These are phyloP conservation scores for Siderastrea siderea DNA, from an alignment of 92 coral and sea anemone genomes.

Conservation along the genomic window DNA sequence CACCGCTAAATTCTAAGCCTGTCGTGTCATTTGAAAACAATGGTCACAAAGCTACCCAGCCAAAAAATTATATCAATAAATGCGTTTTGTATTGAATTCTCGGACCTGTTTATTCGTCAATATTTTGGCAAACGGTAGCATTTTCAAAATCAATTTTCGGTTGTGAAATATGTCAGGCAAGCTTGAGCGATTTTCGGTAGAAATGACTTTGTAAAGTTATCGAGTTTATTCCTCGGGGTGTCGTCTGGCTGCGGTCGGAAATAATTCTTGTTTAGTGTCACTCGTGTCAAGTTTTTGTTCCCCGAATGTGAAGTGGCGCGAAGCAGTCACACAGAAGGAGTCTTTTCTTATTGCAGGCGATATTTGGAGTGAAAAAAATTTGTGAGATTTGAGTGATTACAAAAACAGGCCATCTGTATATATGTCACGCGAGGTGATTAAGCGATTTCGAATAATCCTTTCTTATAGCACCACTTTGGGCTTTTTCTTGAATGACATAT, in stretches of 20 bases:
- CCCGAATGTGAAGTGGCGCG: neutral
- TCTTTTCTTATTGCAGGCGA: slow-evolving; percentile 1
- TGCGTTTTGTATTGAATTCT: slow-evolving; percentile 29
- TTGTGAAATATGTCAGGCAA: neutral
- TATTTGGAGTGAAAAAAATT: neutral
- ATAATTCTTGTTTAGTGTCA: slow-evolving; percentile 27
- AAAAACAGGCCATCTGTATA: neutral
- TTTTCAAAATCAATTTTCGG: slow-evolving; percentile 2
- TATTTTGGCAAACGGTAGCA: neutral
- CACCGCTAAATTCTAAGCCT: slow-evolving; percentile 1
- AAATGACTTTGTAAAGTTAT: neutral
- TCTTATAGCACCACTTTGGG: slow-evolving; percentile 10
- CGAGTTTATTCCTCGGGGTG: slow-evolving; percentile 25
- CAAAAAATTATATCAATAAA: slow-evolving; percentile 42
- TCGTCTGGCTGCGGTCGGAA: slow-evolving; percentile 31
- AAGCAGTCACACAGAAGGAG: neutral
- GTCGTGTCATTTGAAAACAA: slow-evolving; percentile 14
- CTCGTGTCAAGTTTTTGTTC: slow-evolving; percentile 25
- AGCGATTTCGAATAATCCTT: slow-evolving; percentile 39
- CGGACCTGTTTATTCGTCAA: slow-evolving; percentile 14
- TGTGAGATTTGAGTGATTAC: slow-evolving; percentile 1
- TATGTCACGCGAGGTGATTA: slow-evolving; percentile 54
- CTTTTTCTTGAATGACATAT: slow-evolving; percentile 39
- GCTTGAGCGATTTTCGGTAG: neutral
- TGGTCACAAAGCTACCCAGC: neutral